phyloP scores from a whole-genome alignment of 92 coral and sea anemone genomes.

The Virgularia gustaviana region DNA sequence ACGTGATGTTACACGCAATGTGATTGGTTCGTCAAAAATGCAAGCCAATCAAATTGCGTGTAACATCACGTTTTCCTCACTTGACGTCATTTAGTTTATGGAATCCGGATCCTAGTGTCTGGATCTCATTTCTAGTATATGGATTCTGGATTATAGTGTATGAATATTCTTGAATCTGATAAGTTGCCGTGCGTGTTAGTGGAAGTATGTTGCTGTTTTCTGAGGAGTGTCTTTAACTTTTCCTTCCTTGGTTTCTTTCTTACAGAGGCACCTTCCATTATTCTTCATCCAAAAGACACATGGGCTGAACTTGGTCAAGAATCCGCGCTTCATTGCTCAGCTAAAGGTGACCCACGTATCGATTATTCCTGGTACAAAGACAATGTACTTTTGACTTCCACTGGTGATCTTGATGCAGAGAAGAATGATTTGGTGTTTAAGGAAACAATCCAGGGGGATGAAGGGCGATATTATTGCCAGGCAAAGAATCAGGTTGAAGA shows the following conservation, averaged over 20 bases:
- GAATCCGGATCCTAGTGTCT: too few species aligned
- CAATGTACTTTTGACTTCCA: constrained; percentile 35
- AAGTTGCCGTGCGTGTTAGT: neutral
- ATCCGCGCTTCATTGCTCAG: constrained; percentile 60
- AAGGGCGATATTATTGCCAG: constrained; percentile 61
- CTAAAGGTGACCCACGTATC: constrained; percentile 72
- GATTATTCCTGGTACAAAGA: constrained; percentile 72
- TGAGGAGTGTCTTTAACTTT: neutral
- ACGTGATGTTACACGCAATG: too few species aligned
- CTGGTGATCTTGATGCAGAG: constrained; percentile 49
- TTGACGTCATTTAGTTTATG: too few species aligned
- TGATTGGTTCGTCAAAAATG: too few species aligned
- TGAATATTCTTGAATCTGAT: neutral
- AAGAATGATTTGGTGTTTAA: constrained; percentile 50
- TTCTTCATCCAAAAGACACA: constrained; percentile 68
- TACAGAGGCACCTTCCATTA: constrained; percentile 66
- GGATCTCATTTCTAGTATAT: neutral
- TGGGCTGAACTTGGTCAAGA: constrained; percentile 62
- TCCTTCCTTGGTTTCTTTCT: neutral
- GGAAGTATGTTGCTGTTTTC: neutral
- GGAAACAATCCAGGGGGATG: constrained; percentile 55
- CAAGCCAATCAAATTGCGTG: too few species aligned
- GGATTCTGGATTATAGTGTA: too few species aligned
- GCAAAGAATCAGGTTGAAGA: constrained; percentile 58
- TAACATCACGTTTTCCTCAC: too few species aligned